Percentiles rank a stretch among this genome's conserved stretches.
Evolutionary conservation across 1,140 invertebrate genomes (phyloP).

Genomic region (Hormaphis cornu): DNA sequence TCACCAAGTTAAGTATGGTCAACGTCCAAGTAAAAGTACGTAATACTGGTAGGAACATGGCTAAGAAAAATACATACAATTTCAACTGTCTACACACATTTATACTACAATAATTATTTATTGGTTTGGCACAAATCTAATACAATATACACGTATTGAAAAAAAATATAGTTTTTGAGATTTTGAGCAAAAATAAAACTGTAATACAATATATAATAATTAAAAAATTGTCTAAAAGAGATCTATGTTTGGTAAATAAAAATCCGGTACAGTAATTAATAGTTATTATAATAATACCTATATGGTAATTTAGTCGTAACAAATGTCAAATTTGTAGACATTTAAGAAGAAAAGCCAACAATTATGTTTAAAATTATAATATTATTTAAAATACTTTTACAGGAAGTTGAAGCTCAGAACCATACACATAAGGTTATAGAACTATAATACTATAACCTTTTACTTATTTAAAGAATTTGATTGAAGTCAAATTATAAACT

Average conservation of each 20-base stretch:
- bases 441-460: too few relatives aligned
- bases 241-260: conserved; percentile 9
- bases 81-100: neutral
- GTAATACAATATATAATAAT: neutral
- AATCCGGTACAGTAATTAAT: too few relatives aligned
- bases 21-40: neutral
- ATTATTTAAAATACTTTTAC: too few relatives aligned
- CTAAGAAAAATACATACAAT: neutral
- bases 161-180: conserved; percentile 6
- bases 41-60: conserved; percentile 22
- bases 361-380: too few relatives aligned
- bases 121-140: conserved; percentile 20
- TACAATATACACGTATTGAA: neutral
- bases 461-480: too few relatives aligned
- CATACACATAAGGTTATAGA: too few relatives aligned
- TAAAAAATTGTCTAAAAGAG: neutral
- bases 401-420: too few relatives aligned
- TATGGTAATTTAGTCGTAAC: too few relatives aligned
- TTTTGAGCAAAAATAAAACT: conserved; percentile 22
- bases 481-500: too few relatives aligned
- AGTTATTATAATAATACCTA: too few relatives aligned
- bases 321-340: too few relatives aligned
- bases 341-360: too few relatives aligned
- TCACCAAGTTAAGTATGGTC: neutral
- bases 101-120: neutral